Evolutionary conservation across 2,888 invertebrate genomes (phyloP).

Genomic region (Protodeltote pygarga): DNA sequence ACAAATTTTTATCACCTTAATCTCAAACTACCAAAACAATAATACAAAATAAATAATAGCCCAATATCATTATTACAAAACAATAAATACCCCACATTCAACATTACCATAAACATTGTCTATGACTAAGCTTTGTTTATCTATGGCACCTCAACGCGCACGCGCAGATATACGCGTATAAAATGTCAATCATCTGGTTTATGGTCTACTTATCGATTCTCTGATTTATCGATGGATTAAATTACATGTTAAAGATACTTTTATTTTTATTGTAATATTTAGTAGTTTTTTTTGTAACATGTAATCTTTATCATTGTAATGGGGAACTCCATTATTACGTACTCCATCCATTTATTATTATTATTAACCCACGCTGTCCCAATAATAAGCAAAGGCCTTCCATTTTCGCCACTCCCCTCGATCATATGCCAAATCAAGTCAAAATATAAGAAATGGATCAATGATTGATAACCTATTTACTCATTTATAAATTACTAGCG

Average conservation of each 20-base stretch:
- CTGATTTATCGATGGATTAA: conserved; percentile 15
- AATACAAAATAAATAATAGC: conserved; percentile 11
- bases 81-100: conserved; percentile 26
- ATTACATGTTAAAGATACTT: conserved; percentile 17
- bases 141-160: conserved; percentile 27
- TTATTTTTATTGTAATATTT: not conserved
- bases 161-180: conserved; percentile 14
- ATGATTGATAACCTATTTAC: too few species aligned
- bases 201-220: conserved; percentile 16
- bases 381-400: too few species aligned
- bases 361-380: too few species aligned
- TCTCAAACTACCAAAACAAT: conserved; percentile 23
- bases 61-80: conserved; percentile 27
- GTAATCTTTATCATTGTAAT: too few species aligned
- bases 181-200: conserved; percentile 47
- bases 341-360: too few species aligned
- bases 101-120: conserved; percentile 39
- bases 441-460: too few species aligned
- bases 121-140: conserved; percentile 42
- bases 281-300: not conserved
- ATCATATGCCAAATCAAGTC: too few species aligned
- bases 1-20: conserved; percentile 1
- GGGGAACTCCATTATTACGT: too few species aligned
- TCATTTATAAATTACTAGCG: too few species aligned
- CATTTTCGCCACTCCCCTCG: too few species aligned